A percentile compares a stretch with the other conserved stretches of the same genome.
Conservation (phyloP, 2,888 invertebrate species). For the Acleris literana region DNA sequence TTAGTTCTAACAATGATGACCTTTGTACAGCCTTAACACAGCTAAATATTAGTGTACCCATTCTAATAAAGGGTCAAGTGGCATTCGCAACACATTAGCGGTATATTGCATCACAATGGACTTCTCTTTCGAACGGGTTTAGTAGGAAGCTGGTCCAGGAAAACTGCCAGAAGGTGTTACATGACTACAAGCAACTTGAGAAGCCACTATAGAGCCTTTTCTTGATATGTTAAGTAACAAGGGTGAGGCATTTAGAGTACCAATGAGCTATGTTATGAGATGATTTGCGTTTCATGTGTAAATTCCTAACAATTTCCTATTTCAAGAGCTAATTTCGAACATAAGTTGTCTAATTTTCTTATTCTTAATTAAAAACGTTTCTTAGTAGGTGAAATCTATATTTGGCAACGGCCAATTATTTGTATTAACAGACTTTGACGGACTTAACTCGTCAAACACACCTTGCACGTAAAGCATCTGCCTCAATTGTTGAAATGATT, state of each 20-base stretch:
- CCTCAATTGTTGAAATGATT: no score
- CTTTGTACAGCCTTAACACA: neutral
- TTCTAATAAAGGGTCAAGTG: slow-evolving; percentile 31
- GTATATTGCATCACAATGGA: slow-evolving; percentile 62
- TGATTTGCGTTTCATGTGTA: no score
- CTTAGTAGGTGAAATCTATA: no score
- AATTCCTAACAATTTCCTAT: no score
- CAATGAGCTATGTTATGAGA: no score
- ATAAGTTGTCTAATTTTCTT: no score
- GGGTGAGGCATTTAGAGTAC: neutral
- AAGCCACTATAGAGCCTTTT: slow-evolving; percentile 15
- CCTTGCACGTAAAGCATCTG: no score
- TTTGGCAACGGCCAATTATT: no score
- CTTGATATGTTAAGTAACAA: slow-evolving; percentile 18
- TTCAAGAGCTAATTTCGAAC: no score
- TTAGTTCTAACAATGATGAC: neutral
- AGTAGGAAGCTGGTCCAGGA: slow-evolving; percentile 61
- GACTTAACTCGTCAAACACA: no score
- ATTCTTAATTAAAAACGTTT: no score
- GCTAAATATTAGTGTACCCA: slow-evolving; percentile 8
- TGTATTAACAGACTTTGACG: no score
- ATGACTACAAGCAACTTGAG: slow-evolving; percentile 20
- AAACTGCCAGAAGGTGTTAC: slow-evolving; percentile 41
- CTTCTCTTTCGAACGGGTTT: slow-evolving; percentile 50
- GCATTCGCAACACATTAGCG: slow-evolving; percentile 21